Percentiles rank a stretch among this genome's conserved stretches.
Evolutionary conservation across 1,140 invertebrate species (phyloP).

Genomic region (Drosophila elegans): DNA sequence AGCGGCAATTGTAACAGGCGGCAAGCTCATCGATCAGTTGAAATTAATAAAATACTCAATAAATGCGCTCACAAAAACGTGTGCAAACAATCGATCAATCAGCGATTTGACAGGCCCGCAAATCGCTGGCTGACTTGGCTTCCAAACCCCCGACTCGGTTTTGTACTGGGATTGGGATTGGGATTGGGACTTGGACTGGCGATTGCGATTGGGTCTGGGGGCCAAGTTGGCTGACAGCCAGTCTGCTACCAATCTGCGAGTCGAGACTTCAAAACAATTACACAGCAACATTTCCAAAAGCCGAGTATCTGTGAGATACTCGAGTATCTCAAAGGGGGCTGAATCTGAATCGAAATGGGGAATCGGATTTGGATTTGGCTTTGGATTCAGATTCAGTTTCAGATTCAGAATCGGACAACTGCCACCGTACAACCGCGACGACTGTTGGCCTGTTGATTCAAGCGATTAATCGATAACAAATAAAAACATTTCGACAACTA

Average conservation of each 20-base stretch:
- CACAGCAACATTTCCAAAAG: constrained; percentile 75
- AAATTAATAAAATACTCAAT: constrained; percentile 84
- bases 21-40: constrained; percentile 74
- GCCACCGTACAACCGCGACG: constrained; percentile 51
- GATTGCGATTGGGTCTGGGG: constrained; percentile 5
- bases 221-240: constrained; percentile 63
- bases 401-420: constrained; percentile 46
- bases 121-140: constrained; percentile 31
- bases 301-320: constrained; percentile 5
- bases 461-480: constrained; percentile 84
- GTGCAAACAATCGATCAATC: constrained; percentile 84
- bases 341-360: constrained; percentile 10
- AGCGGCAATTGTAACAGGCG: constrained; percentile 27
- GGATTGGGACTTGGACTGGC: neutral
- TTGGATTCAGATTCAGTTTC: neutral
- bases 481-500: constrained; percentile 84
- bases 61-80: constrained; percentile 82
- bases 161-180: neutral
- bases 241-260: constrained; percentile 79
- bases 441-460: constrained; percentile 64
- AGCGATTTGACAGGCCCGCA: constrained; percentile 72
- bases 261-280: constrained; percentile 82
- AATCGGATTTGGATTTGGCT: too few species aligned
- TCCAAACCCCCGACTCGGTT: constrained; percentile 5
- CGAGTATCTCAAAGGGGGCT: neutral